Percentiles rank a stretch among this genome's conserved stretches.
phyloP scores from a whole-genome alignment of 2,888 invertebrate species.

The Cosmopolites sordidus region DNA sequence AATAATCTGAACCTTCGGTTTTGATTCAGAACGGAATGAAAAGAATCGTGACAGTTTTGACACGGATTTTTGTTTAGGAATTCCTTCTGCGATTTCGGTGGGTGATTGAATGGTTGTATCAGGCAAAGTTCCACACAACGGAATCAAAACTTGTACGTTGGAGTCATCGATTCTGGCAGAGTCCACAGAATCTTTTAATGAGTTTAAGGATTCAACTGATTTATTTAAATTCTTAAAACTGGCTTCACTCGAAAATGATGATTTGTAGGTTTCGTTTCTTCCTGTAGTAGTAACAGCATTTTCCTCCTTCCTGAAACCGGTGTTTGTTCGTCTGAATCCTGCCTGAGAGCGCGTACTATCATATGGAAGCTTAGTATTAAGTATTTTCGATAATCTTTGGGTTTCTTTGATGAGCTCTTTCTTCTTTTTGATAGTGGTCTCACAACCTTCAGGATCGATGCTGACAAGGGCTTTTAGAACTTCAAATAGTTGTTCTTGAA shows the following conservation, averaged over 20 bases:
- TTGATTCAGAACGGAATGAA: slow-evolving; percentile 18
- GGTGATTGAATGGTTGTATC: background rate
- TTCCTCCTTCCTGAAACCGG: slow-evolving; percentile 14
- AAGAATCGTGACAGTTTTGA: slow-evolving; percentile 20
- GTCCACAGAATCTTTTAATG: slow-evolving; percentile 17
- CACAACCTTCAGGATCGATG: slow-evolving; percentile 27
- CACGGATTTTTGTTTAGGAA: slow-evolving; percentile 7
- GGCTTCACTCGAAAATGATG: slow-evolving; percentile 10
- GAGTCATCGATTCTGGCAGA: slow-evolving; percentile 6
- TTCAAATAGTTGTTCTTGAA: slow-evolving; percentile 33
- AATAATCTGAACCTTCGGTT: slow-evolving; percentile 4
- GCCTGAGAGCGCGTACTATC: background rate
- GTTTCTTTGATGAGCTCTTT: slow-evolving; percentile 28
- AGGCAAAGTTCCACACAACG: background rate
- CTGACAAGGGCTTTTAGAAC: slow-evolving; percentile 31
- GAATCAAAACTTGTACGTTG: background rate
- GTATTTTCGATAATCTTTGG: slow-evolving; percentile 26
- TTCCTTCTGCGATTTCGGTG: background rate
- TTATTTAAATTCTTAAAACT: slow-evolving; percentile 7
- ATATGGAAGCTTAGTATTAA: slow-evolving; percentile 31
- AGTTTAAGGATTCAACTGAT: slow-evolving; percentile 20
- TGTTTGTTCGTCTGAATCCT: background rate
- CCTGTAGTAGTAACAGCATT: slow-evolving; percentile 12
- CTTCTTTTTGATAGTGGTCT: slow-evolving; percentile 21
- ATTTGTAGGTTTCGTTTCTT: slow-evolving; percentile 6